These are phyloP conservation scores for Stenchaetothrips biformis DNA, from an alignment of 2,888 invertebrate species.

Conservation along the genomic window DNA sequence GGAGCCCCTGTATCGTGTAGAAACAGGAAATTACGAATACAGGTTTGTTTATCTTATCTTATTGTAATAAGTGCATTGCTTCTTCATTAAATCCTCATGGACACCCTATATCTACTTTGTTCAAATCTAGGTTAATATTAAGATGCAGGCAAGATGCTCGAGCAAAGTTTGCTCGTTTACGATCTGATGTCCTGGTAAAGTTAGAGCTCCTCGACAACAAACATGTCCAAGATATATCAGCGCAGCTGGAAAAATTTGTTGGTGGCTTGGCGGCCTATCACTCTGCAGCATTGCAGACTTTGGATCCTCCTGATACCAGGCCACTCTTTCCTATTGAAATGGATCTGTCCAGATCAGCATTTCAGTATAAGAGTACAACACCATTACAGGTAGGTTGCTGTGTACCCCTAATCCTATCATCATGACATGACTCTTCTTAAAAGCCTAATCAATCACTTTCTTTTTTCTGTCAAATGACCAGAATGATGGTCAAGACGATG, in stretches of 20 bases:
- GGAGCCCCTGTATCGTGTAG: constrained; percentile 94
- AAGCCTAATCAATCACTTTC: neutral
- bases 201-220: constrained; percentile 96
- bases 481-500: constrained; percentile 14
- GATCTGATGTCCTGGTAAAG: constrained; percentile 92
- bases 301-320: constrained; percentile 69
- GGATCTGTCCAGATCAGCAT: constrained; percentile 85
- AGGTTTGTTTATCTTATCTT: constrained; percentile 50
- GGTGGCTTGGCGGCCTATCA: constrained; percentile 69
- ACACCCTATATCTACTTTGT: constrained; percentile 17
- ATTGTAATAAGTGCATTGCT: constrained; percentile 15
- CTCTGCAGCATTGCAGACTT: constrained; percentile 56
- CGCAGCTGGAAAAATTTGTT: constrained; percentile 73
- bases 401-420: neutral
- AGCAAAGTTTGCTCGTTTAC: constrained; percentile 71
- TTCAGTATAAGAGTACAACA: constrained; percentile 66
- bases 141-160: constrained; percentile 95
- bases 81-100: neutral
- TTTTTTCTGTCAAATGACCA: neutral
- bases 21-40: constrained; percentile 99
- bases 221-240: constrained; percentile 93
- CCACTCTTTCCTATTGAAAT: constrained; percentile 92
- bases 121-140: constrained; percentile 67
- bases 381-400: neutral
- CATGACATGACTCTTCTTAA: neutral